phyloP scores from a whole-genome alignment of 2,888 invertebrate species.

The Sminthurinus aureus region DNA sequence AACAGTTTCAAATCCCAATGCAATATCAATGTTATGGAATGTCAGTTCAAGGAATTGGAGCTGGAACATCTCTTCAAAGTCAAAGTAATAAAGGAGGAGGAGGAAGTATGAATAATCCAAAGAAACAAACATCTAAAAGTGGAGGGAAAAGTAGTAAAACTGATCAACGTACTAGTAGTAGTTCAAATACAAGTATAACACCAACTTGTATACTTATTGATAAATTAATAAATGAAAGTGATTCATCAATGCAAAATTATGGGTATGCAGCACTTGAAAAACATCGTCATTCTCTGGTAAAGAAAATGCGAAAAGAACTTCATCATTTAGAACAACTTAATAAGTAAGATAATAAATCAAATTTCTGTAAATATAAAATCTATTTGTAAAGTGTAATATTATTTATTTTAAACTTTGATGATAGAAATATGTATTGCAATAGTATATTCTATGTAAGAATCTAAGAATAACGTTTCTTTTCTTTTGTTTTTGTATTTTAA shows the following conservation, averaged over 20 bases:
- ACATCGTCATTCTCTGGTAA: slow-evolving; percentile 40
- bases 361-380: too few relatives aligned
- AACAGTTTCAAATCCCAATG: not conserved
- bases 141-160: not conserved
- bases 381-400: too few relatives aligned
- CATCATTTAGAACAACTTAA: slow-evolving; percentile 40
- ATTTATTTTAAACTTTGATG: too few relatives aligned
- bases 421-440: too few relatives aligned
- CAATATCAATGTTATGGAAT: slow-evolving; percentile 15
- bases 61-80: slow-evolving; percentile 9
- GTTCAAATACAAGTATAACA: slow-evolving; percentile 2
- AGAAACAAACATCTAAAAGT: not conserved
- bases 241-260: slow-evolving; percentile 22
- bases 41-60: slow-evolving; percentile 18
- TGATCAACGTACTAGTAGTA: not conserved
- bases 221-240: slow-evolving; percentile 29
- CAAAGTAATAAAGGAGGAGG: not conserved
- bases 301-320: slow-evolving; percentile 42
- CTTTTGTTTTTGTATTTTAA: not conserved
- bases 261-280: slow-evolving; percentile 40
- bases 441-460: not conserved
- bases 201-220: slow-evolving; percentile 36
- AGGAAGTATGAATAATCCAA: not conserved
- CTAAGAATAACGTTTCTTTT: not conserved
- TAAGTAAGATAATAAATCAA: slow-evolving; percentile 16